Evolutionary conservation across 2,797 vertebrate species (phyloP), one percentile per base, ranked within the genome.

Genomic region (Merluccius polli): DNA sequence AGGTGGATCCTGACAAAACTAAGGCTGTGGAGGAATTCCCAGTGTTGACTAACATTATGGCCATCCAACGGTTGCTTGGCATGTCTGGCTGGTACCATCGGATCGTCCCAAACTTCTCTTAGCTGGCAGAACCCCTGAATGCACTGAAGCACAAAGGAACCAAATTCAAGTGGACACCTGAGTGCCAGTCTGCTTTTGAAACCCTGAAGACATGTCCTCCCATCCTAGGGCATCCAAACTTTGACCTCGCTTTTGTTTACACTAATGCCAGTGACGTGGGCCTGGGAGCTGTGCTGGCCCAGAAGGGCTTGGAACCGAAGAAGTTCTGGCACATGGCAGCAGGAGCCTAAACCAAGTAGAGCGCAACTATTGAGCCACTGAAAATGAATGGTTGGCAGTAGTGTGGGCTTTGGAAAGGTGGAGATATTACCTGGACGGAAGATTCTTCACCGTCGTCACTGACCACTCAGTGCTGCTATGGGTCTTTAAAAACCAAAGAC

Each of bases 151-250:
- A 35, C 13, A 79, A 79, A 31, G 52, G 73, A 36, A 15, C 2
- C 3, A 8, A 10, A 10, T 74, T 78, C 15, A 9, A 76, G 0
- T 77, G 69, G 70, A 74, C 29, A 32, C 27, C 4, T 5, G 12
- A n/a, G 35, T 79, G 75, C n/a, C 75, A 81, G 13, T 0, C 35
- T 21, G 63, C 73, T 7, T 81, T 77, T 70, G 52, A 1, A 2
- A 10, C 11, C 16, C n/a, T 83, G 11, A 44, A 75, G 27, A 15
- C 18, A 0, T 0, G 70, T 24, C 21, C 77, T 11, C 77, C 73
- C 11, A 33, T 71, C 0, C 27, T 78, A 3, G 72, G 73, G 18
- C 72, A 78, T 11, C 67, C 72, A 18, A 48, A 74, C 10, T 36
- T 74, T 5, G 9, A 27, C 13, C 35, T 59, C 18, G 32, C 68